Evolutionary conservation across 2,797 vertebrate genomes (phyloP).

Genomic region (Sarcoramphus papa): DNA sequence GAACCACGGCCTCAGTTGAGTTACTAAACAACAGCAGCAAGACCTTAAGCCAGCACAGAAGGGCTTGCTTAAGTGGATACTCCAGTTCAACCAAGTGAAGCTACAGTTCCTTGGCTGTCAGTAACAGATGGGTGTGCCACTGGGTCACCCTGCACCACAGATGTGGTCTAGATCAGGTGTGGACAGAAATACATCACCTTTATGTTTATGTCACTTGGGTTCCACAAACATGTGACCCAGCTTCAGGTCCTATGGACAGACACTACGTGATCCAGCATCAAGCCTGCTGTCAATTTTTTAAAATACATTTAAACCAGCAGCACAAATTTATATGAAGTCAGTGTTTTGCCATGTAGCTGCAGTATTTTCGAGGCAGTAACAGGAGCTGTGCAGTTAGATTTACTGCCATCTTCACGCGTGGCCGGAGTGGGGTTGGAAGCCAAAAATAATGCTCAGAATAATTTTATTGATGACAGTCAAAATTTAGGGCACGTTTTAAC

Average conservation of each 20-base stretch:
- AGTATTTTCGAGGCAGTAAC: background rate
- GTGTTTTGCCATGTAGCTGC: background rate
- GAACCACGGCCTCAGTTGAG: background rate
- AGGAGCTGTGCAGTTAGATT: background rate
- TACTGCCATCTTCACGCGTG: background rate
- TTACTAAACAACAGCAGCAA: background rate
- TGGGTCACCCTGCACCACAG: background rate
- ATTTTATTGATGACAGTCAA: background rate
- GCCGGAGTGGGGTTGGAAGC: background rate
- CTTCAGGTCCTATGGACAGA: fast-evolving
- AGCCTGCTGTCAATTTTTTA: background rate
- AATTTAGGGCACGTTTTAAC: background rate
- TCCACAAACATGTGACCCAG: fast-evolving
- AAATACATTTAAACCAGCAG: background rate
- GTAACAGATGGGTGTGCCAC: fast-evolving
- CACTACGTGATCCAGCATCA: background rate
- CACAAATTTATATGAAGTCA: background rate
- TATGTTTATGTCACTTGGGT: background rate
- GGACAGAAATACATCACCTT: background rate
- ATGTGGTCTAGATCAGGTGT: background rate
- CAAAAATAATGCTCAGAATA: background rate
- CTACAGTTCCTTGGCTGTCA: no score
- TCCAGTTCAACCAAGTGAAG: background rate
- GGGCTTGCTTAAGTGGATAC: fast-evolving
- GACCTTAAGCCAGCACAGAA: background rate